Evolutionary conservation across 2,888 invertebrate species (phyloP), one percentile per base, ranked within the genome.

Genomic region (Stegophylla sp.): DNA sequence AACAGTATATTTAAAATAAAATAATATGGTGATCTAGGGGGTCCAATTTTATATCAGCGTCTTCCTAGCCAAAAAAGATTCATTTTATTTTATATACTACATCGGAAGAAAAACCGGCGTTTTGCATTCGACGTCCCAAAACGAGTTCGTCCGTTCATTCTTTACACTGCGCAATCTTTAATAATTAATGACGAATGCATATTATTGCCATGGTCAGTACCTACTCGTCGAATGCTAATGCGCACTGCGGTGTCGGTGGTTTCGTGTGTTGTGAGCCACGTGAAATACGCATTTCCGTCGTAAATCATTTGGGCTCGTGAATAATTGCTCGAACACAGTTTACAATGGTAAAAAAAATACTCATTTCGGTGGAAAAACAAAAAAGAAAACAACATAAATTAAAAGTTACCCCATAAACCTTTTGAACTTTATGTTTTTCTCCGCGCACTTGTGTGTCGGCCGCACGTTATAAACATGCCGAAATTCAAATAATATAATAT

Each of bases 401-500:
- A 73, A 73, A 73, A 45, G 43, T 73, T 73, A 26, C 26, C n/a
- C 45, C 26, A 59, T 45, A 59, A 59, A 73, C 72, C 72, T 59
- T 45, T 45, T 43, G 51, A 72, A 72, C 72, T 72, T 72, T 72
- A 43, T 72, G 56, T 17, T 72, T 72, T 72, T 43, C 56, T 43
- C 17, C 56, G n/a, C 23, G 23, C 23, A 26, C 41, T 56, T 5
- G n/a, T 69, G 41, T 72, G 72, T 56, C 43, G 26, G 43, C 56
- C 4, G 51, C 34, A 53, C 41, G 71, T 56, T 72, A 43, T 72
- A 56, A 56, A 56, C 56, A 56, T 56, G 15, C 41, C 23, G 10
- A 72, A 72, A 72, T 72, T 59, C 56, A 72, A 72, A 72, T 56
- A n/a, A n/a, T n/a, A n/a, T n/a, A n/a, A 59, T 72, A 72, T 72